A percentile compares a stretch with the other conserved stretches of the same genome.
phyloP scores from a whole-genome alignment of 2,113 vertebrate species.

The Ophthalmotilapia sp. region DNA sequence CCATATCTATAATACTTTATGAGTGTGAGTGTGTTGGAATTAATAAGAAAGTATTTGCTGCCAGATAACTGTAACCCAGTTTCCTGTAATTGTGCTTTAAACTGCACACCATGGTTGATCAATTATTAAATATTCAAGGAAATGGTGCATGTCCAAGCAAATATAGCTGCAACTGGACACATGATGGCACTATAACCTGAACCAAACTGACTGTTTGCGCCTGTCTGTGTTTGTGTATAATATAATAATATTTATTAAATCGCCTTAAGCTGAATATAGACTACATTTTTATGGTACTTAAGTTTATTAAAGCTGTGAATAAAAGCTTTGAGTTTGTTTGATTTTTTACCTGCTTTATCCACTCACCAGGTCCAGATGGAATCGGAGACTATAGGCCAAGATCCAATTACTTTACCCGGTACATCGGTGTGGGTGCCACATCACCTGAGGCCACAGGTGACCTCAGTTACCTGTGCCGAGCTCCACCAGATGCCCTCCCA shows the following conservation, averaged over 20 bases:
- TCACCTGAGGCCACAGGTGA: slow-evolving; percentile 61
- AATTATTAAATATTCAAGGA: neutral
- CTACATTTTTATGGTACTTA: neutral
- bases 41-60: neutral
- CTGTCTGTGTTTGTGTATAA: neutral
- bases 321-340: fast-evolving
- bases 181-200: neutral
- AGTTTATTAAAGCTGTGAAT: neutral
- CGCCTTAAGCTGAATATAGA: neutral
- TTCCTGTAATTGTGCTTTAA: neutral
- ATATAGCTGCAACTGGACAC: neutral
- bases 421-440: slow-evolving; percentile 48
- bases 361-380: slow-evolving; percentile 70
- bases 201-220: neutral
- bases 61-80: neutral
- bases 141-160: neutral
- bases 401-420: slow-evolving; percentile 40
- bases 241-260: neutral
- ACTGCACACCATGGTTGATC: neutral
- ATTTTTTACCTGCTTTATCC: neutral
- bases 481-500: neutral
- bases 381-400: slow-evolving; percentile 65
- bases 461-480: slow-evolving; percentile 60
- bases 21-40: neutral
- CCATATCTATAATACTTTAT: neutral